Conservation (phyloP, 2,113 vertebrate genomes). For the Festucalex cinctus region DNA sequence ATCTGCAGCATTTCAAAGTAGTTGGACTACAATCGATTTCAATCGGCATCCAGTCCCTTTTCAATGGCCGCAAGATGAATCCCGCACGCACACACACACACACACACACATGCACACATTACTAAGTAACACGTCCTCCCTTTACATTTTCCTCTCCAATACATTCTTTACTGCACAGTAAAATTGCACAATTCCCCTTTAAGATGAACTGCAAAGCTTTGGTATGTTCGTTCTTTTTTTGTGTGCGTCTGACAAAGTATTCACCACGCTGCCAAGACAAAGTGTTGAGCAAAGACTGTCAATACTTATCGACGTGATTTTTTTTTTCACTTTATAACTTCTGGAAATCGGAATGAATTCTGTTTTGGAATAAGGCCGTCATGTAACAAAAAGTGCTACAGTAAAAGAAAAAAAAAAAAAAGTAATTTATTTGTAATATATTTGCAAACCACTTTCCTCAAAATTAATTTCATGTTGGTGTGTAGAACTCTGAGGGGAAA, state of each 20-base stretch:
- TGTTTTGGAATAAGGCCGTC: too few relatives aligned
- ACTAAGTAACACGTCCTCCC: slow-evolving; percentile 74
- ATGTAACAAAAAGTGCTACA: too few relatives aligned
- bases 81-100: slow-evolving; percentile 83
- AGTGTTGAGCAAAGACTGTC: neutral
- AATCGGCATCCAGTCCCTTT: slow-evolving; percentile 29
- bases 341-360: too few relatives aligned
- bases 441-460: too few relatives aligned
- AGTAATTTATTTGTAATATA: too few relatives aligned
- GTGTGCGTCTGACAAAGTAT: slow-evolving; percentile 72
- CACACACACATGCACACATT: slow-evolving; percentile 76
- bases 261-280: slow-evolving; percentile 57
- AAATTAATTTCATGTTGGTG: too few relatives aligned
- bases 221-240: slow-evolving; percentile 71
- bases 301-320: neutral
- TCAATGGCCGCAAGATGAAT: slow-evolving; percentile 72
- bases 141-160: slow-evolving; percentile 68
- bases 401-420: too few relatives aligned
- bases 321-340: too few relatives aligned
- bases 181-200: slow-evolving; percentile 90
- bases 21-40: slow-evolving; percentile 71
- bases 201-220: slow-evolving; percentile 76
- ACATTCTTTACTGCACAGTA: slow-evolving; percentile 70
- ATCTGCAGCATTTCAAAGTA: slow-evolving; percentile 82
- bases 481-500: neutral